phyloP scores from a whole-genome alignment of 2,113 vertebrate species.

The Coryphaenoides rupestris region DNA sequence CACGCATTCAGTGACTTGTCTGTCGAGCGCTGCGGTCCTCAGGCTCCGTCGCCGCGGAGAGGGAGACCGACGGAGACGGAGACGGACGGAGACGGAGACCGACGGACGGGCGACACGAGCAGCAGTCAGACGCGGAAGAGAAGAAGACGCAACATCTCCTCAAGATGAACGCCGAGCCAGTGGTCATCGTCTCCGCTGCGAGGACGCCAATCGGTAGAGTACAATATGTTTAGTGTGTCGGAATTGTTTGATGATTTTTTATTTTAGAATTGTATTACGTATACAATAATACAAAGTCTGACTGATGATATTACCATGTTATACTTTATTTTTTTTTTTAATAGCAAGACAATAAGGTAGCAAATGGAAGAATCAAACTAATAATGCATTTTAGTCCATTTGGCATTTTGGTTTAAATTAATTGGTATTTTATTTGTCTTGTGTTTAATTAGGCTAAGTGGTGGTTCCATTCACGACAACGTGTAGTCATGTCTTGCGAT shows the following conservation, averaged over 20 bases:
- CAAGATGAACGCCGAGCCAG: conserved; percentile 67
- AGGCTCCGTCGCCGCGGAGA: neutral
- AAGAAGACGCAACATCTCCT: neutral
- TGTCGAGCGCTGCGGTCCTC: neutral
- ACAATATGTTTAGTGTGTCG: too few relatives aligned
- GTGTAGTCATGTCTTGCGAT: too few relatives aligned
- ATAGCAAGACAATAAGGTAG: neutral
- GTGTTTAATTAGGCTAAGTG: conserved; percentile 21
- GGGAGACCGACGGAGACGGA: too few relatives aligned
- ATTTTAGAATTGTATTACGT: too few relatives aligned
- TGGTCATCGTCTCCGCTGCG: conserved; percentile 84
- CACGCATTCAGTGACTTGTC: neutral
- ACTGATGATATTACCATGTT: neutral
- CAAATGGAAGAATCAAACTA: too few relatives aligned
- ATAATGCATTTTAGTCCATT: too few relatives aligned
- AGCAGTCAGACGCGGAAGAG: neutral
- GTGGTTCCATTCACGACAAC: too few relatives aligned
- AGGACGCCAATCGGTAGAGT: conserved; percentile 84
- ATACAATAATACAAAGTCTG: too few relatives aligned
- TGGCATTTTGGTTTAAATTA: conserved; percentile 22
- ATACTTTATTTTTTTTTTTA: neutral
- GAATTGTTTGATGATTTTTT: too few relatives aligned
- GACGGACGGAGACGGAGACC: too few relatives aligned
- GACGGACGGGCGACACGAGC: too few relatives aligned
- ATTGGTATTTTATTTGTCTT: conserved; percentile 15